phyloP scores from a whole-genome alignment of 1,140 invertebrate species.

The Bradysia coprophila region DNA sequence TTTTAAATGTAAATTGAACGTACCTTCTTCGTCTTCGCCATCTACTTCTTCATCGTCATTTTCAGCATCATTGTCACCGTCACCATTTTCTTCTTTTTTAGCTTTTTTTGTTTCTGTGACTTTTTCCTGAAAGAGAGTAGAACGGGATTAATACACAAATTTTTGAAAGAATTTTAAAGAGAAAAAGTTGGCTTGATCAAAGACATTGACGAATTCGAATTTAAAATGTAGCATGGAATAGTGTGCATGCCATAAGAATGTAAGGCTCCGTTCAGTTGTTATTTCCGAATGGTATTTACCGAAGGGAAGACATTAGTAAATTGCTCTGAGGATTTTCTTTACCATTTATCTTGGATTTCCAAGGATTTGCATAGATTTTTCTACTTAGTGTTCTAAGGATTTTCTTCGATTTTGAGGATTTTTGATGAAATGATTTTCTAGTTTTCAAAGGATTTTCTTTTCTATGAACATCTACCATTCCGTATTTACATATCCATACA shows the following conservation, averaged over 20 bases:
- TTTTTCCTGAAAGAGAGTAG: background rate
- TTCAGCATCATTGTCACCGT: background rate
- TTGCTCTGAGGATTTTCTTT: too few species aligned
- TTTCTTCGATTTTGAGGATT: too few species aligned
- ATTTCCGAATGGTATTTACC: background rate
- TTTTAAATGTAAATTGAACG: too few species aligned
- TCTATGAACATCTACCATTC: too few species aligned
- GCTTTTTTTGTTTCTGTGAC: constrained; percentile 1
- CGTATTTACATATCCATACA: too few species aligned
- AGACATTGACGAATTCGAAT: background rate
- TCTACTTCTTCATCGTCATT: background rate
- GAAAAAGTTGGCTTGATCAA: background rate
- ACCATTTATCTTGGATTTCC: too few species aligned
- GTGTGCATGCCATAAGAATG: background rate
- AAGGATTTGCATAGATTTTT: too few species aligned
- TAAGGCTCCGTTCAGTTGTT: background rate
- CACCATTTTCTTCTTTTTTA: constrained; percentile 2
- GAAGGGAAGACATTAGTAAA: background rate
- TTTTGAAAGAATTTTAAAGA: too few species aligned
- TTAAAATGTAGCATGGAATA: background rate
- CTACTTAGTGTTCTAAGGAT: too few species aligned
- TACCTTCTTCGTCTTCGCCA: too few species aligned
- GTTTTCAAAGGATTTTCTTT: too few species aligned
- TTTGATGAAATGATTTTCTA: too few species aligned
- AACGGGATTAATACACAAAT: background rate